Base-by-base conservation (phyloP, 2,113 vertebrate species). In the Tenrec ecaudatus region DNA sequence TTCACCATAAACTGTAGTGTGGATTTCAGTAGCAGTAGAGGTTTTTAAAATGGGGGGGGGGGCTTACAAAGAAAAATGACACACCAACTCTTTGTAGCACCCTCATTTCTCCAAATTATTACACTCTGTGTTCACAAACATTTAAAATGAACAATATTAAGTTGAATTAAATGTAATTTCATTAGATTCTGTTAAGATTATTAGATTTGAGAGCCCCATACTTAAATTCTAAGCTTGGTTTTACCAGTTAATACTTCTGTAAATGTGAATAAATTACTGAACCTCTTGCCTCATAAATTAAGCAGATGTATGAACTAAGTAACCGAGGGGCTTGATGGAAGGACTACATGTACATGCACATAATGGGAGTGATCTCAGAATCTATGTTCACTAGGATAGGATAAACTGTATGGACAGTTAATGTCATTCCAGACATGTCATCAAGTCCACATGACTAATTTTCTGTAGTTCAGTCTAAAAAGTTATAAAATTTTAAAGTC, bases 51-150 rank as follows among this genome's bases (percentile, higher is more conserved):
- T 60, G 19, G 9, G 11, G 43, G 2, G 7, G 3, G 47, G 9
- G 9, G 6, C 11, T 17, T 12, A 57, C 1, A 0, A 8, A 2
- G 2, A 68, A 0, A 0, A 10, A 17, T 57, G 27, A 62, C 47
- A 53, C 47, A 68, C 22, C 17, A 62, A 62, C 16, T 62, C 22
- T 62, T 62, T 62, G 60, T 20, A 53, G 9, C 19, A 3, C 60
- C 6, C 47, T 62, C 60, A 38, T 77, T 12, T 31, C 9, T 62
- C 40, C 77, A 23, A 62, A 38, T 64, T 47, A 47, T 58, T 58
- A 43, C 60, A 58, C 62, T 60, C 0, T 71, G 19, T n/a, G 58
- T 4, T 38, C 33, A 2, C 58, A 53, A 53, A n/a, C 16, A 62
- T 62, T 38, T 29, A 29, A 23, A 43, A 40, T 79, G 33, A 3